Evolutionary conservation across 2,888 invertebrate genomes (phyloP).

Genomic region (Ditula angustiorana): DNA sequence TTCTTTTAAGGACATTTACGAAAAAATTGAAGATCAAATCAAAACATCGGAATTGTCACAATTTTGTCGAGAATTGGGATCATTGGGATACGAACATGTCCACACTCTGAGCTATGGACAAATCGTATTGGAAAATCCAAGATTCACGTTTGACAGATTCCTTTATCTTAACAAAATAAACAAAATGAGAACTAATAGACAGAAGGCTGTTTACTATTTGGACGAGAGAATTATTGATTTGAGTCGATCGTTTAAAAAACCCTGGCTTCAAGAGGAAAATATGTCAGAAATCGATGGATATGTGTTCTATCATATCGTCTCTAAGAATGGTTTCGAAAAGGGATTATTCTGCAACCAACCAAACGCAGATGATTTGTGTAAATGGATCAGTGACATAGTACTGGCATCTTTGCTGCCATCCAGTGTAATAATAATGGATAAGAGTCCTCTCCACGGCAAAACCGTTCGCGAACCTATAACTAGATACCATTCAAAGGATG

Average conservation of each 20-base stretch:
- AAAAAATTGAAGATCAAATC: conserved; percentile 28
- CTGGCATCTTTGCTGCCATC: conserved; percentile 48
- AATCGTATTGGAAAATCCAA: conserved; percentile 60
- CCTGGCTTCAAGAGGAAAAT: conserved; percentile 35
- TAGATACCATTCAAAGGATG: conserved; percentile 57
- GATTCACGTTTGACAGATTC: conserved; percentile 58
- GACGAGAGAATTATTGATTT: conserved; percentile 55
- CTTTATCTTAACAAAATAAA: conserved; percentile 57
- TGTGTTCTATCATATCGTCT: conserved; percentile 54
- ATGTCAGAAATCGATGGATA: conserved; percentile 40
- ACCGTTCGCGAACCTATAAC: conserved; percentile 48
- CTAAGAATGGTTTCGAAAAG: conserved; percentile 49
- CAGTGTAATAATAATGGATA: conserved; percentile 60
- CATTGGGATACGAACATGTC: conserved; percentile 51
- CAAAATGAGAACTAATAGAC: conserved; percentile 44
- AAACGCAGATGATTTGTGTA: conserved; percentile 52
- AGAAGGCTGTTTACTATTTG: conserved; percentile 56
- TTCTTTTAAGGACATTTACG: conserved; percentile 42
- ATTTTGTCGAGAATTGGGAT: conserved; percentile 44
- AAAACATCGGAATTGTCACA: conserved; percentile 33
- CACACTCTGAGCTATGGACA: conserved; percentile 43
- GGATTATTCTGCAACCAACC: conserved; percentile 55
- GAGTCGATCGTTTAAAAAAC: conserved; percentile 46
- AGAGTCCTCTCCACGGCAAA: conserved; percentile 51
- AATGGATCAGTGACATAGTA: conserved; percentile 62